Percentiles rank a stretch among this genome's conserved stretches.
These are phyloP conservation scores for Leptinotarsa defecta DNA, from an alignment of 1,140 invertebrate species.

Conservation along the genomic window DNA sequence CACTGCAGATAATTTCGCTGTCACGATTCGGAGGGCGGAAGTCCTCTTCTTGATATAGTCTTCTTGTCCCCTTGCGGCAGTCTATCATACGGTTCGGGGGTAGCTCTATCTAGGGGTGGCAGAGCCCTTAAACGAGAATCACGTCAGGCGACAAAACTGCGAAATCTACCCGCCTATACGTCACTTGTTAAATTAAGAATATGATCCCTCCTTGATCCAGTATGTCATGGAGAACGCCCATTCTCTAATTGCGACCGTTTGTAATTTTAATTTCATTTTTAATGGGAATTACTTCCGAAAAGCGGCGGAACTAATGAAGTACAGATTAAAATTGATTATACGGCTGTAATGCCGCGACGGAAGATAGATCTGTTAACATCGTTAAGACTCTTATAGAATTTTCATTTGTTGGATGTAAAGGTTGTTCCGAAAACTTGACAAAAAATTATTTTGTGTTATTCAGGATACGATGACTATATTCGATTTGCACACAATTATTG, in stretches of 20 bases:
- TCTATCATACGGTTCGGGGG: slow-evolving; percentile 43
- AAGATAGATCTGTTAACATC: not conserved
- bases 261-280: slow-evolving; percentile 47
- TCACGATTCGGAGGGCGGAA: slow-evolving; percentile 14
- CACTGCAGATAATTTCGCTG: not conserved
- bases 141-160: slow-evolving; percentile 51
- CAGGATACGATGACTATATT: no score
- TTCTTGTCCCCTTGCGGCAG: slow-evolving; percentile 45
- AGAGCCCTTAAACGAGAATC: slow-evolving; percentile 38
- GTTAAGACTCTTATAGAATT: no score
- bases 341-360: not conserved
- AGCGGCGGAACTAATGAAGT: slow-evolving; percentile 13
- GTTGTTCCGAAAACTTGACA: no score
- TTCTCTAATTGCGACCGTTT: slow-evolving; percentile 45
- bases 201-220: slow-evolving; percentile 45
- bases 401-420: no score
- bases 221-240: slow-evolving; percentile 42
- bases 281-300: slow-evolving; percentile 25
- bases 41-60: slow-evolving; percentile 49
- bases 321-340: not conserved
- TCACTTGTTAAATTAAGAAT: slow-evolving; percentile 55
- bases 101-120: not conserved
- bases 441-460: no score
- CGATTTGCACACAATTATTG: no score
- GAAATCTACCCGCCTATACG: slow-evolving; percentile 46